Percentiles rank a stretch among this genome's conserved stretches.
Evolutionary conservation across 2,113 vertebrate species (phyloP).

Genomic region (Thalassoma bifasciatum): DNA sequence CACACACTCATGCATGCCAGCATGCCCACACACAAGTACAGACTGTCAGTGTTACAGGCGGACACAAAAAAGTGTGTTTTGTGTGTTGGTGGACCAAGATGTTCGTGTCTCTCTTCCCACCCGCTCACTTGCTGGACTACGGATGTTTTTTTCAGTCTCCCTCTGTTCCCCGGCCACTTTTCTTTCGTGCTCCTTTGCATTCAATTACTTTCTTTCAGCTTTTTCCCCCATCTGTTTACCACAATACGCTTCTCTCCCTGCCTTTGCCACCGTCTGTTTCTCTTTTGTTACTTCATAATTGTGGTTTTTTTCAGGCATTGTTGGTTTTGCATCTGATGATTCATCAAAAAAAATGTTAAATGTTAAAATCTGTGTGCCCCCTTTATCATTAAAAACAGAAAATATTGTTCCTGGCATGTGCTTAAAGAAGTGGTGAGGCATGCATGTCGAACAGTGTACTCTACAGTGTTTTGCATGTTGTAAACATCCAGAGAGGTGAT

Average conservation of each 20-base stretch:
- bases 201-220: slow-evolving; percentile 1
- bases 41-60: slow-evolving; percentile 9
- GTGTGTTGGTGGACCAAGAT: slow-evolving; percentile 50
- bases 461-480: not conserved
- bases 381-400: slow-evolving; percentile 6
- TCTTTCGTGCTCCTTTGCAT: slow-evolving; percentile 41
- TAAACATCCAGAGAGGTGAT: too few relatives aligned
- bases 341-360: slow-evolving; percentile 27
- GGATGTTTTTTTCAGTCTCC: slow-evolving; percentile 71
- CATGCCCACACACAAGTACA: slow-evolving; percentile 16
- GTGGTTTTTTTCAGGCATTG: slow-evolving; percentile 21
- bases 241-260: not conserved
- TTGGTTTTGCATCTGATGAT: slow-evolving; percentile 25
- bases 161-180: slow-evolving; percentile 47
- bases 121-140: slow-evolving; percentile 44
- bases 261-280: slow-evolving; percentile 20
- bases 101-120: slow-evolving; percentile 57
- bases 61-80: slow-evolving; percentile 27
- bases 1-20: slow-evolving; percentile 28
- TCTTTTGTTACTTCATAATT: slow-evolving; percentile 21
- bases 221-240: slow-evolving; percentile 24
- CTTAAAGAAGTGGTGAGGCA: not conserved
- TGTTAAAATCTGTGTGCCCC: slow-evolving; percentile 22
- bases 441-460: not conserved
- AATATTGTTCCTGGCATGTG: not conserved